These are phyloP conservation scores for Yponomeuta sedellus DNA, from an alignment of 2,888 invertebrate genomes.

Conservation along the genomic window DNA sequence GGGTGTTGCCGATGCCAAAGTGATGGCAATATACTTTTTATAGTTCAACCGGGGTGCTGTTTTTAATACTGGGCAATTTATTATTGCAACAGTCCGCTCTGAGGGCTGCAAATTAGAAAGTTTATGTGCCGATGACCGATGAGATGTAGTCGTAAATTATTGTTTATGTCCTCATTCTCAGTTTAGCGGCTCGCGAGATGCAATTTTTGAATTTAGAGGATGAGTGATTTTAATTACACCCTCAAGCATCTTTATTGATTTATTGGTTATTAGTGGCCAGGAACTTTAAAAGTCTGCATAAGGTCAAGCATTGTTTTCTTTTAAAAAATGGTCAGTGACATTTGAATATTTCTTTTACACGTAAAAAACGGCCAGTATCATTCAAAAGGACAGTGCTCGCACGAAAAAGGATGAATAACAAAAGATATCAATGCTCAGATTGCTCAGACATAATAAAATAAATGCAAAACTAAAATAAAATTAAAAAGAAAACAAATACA, in stretches of 20 bases:
- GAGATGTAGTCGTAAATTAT: constrained; percentile 52
- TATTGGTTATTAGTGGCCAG: constrained; percentile 50
- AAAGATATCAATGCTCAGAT: constrained; percentile 17
- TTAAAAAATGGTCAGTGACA: background rate
- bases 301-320: background rate
- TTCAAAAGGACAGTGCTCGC: constrained; percentile 55
- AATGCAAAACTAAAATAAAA: constrained; percentile 36
- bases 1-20: constrained; percentile 64
- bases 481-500: constrained; percentile 37
- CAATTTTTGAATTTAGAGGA: constrained; percentile 33
- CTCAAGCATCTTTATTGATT: constrained; percentile 41
- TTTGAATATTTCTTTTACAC: background rate
- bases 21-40: constrained; percentile 62
- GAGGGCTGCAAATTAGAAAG: constrained; percentile 67
- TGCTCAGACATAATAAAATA: constrained; percentile 13
- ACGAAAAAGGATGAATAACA: constrained; percentile 29
- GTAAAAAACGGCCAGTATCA: constrained; percentile 61
- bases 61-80: constrained; percentile 60
- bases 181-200: constrained; percentile 48
- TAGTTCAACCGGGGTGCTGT: constrained; percentile 58
- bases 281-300: constrained; percentile 30
- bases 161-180: constrained; percentile 58
- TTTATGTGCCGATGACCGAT: constrained; percentile 58
- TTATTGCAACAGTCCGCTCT: constrained; percentile 49
- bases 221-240: constrained; percentile 63